Base-by-base conservation (phyloP, 2,888 invertebrate genomes). In the Cartodere bifasciata region DNA sequence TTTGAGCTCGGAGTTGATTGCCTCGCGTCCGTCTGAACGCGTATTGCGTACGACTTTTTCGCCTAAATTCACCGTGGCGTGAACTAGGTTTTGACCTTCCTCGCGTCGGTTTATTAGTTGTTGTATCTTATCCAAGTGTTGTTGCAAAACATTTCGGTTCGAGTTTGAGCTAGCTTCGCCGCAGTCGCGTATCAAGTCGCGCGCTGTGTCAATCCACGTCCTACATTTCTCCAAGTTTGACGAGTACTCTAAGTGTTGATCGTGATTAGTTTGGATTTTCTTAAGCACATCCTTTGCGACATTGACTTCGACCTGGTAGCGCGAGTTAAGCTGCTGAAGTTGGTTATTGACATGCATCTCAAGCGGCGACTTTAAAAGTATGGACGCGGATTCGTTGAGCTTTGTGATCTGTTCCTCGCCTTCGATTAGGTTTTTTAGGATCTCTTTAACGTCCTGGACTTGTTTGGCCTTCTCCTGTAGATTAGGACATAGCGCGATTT, bases 281-380 rank as follows among this genome's bases (percentile, higher is more conserved):
- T 85, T 86, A 2, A 86, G 59, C 1, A 91, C 88, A 59, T 91
- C 90, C 52, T 85, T 83, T 1, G 82, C 87, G 52, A 88, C 69
- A 55, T 88, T 90, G 0, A 86, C 70, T 51, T 86, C 76, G 0
- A 87, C 86, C 67, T 90, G 86, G 47, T 88, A 88, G 46, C 87
- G 72, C 0, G 87, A 87, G 55, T 87, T 87, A 10, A 90, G 63
- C 49, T 84, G 83, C 39, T 86, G 72, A 29, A 90, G 57, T 53
- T 90, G 88, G 53, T 86, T 88, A 47, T 79, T 85, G 0, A 90
- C 82, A 47, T 87, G 88, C 0, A 82, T 78, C 44, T 88, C 88
- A 29, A 90, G 60, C 46, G 88, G 88, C 1, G 88, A 87, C 29
- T 84, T 70, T 1, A 88, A 54, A 12, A 90, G 63, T 4, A 73